Base-by-base conservation (phyloP, 2,888 invertebrate species). In the Troides oblongomaculatus region DNA sequence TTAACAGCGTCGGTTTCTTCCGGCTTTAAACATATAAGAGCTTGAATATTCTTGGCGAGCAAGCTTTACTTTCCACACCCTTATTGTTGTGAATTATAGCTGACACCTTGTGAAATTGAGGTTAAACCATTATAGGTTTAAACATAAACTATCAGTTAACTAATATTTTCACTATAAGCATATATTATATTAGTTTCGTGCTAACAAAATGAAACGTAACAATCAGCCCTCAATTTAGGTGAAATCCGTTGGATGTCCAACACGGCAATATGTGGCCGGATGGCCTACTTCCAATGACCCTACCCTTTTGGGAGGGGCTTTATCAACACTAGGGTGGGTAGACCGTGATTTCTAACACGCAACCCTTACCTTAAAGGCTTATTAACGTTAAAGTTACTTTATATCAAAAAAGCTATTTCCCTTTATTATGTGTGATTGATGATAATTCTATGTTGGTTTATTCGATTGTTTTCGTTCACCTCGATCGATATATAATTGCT, bases 311-410 rank as follows among this genome's bases (percentile, higher is more conserved):
- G 53, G 67, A 21, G 73, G 74, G 65, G 72, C 69, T 71, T 71
- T 74, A 74, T 73, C 73, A 71, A 60, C 68, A 23, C 36, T 62
- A 43, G 68, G 71, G 72, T 66, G 68, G 72, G 67, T 56, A 66
- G 46, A 57, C 69, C 73, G 75, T 79, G 78, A 77, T 78, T 80
- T 75, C 72, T 71, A 71, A 77, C 81, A 80, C 79, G 81, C 80
- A 68, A 80, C 72, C 71, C 71, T 62, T 71, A 64, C 69, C 70
- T 76, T 77, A 78, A 71, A 43, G 60, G 62, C 62, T 70, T 73
- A 74, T 73, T 71, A 72, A 63, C 71, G 58, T 65, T 43, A 25
- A 36, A 21, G 30, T 36, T 56, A 56, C 18, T 12, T 50, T 50
- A 50, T 50, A 50, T 18, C 3, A n/a, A 62, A 60, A 66, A 14